These are phyloP conservation scores for Collichthys lucidus DNA, from an alignment of 2,113 vertebrate species.

Conservation along the genomic window DNA sequence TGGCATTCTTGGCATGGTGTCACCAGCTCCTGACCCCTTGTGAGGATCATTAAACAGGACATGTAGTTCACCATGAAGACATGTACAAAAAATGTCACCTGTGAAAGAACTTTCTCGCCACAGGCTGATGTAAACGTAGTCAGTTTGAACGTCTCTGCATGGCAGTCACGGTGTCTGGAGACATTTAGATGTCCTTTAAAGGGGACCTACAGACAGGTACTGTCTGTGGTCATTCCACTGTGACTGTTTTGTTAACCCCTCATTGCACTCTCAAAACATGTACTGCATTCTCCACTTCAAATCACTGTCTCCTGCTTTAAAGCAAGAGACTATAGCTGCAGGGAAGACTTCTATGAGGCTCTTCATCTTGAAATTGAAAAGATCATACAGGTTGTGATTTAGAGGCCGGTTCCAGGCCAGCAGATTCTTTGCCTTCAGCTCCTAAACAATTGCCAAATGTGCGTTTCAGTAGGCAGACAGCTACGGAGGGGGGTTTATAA, in stretches of 20 bases:
- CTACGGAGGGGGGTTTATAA: conserved; percentile 8
- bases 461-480: conserved; percentile 26
- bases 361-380: conserved; percentile 32
- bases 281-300: conserved; percentile 30
- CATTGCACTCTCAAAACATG: neutral
- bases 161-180: neutral
- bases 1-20: neutral
- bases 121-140: neutral
- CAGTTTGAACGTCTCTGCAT: neutral
- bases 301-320: neutral
- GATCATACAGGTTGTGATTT: conserved; percentile 28
- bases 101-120: neutral
- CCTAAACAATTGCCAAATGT: conserved; percentile 46
- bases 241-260: conserved; percentile 27
- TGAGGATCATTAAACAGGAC: neutral
- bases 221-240: neutral
- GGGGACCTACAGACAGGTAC: neutral
- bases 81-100: neutral
- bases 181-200: neutral
- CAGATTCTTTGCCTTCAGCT: conserved; percentile 30
- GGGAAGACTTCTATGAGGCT: neutral
- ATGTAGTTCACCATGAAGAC: neutral
- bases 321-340: neutral
- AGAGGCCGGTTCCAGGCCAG: conserved; percentile 29
- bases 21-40: neutral